A percentile compares a stretch with the other conserved stretches of the same genome.
Evolutionary conservation across 2,797 vertebrate genomes (phyloP).

Genomic region (Gila robusta): DNA sequence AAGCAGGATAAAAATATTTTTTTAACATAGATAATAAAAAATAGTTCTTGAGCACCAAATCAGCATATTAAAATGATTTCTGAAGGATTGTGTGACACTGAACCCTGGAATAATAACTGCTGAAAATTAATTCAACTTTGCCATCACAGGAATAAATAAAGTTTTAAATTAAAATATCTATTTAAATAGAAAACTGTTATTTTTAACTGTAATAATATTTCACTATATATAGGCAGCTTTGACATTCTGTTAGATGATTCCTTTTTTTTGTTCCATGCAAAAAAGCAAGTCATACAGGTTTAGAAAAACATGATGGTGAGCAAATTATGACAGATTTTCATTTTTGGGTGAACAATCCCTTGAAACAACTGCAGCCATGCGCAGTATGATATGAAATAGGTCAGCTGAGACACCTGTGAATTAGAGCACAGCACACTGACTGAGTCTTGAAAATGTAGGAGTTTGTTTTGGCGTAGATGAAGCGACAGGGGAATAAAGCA

Average conservation of each 20-base stretch:
- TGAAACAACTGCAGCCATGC: slow-evolving; percentile 5
- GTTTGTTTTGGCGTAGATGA: slow-evolving; percentile 52
- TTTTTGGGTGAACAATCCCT: slow-evolving; percentile 16
- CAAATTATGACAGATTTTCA: not conserved
- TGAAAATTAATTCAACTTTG: not conserved
- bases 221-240: not conserved
- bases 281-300: not conserved
- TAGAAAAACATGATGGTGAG: not conserved
- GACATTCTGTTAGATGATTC: not conserved
- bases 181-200: not conserved
- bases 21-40: not conserved
- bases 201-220: not conserved
- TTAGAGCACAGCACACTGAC: slow-evolving; percentile 41
- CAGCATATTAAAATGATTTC: not conserved
- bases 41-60: not conserved
- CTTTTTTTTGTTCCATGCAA: not conserved
- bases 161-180: not conserved
- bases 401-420: slow-evolving; percentile 46
- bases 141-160: not conserved
- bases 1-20: not conserved
- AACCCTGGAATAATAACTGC: not conserved
- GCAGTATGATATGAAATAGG: slow-evolving; percentile 41
- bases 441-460: slow-evolving; percentile 35
- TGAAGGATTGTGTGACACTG: not conserved
- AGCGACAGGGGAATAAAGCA: slow-evolving; percentile 42